Evolutionary conservation across 2,113 vertebrate genomes (phyloP).

Genomic region (Elaphurus davidianus): DNA sequence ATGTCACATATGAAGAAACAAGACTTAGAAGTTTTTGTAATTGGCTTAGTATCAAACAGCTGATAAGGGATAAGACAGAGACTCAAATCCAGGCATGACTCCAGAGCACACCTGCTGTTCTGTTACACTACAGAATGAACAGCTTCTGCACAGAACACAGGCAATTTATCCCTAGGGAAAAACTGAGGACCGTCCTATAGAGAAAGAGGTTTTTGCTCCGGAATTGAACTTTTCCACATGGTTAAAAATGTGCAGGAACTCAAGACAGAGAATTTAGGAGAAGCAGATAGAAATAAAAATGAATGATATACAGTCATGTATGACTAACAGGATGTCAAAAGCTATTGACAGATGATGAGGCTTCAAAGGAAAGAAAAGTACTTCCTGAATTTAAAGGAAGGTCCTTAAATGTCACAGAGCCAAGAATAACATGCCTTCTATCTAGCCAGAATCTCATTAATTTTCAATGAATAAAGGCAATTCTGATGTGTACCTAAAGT

Average conservation of each 20-base stretch:
- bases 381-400: constrained; percentile 44
- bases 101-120: neutral
- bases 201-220: neutral
- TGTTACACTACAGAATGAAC: neutral
- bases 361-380: constrained; percentile 6
- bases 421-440: neutral
- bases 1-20: neutral
- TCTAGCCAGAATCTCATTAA: neutral
- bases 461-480: constrained; percentile 30
- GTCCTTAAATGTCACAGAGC: constrained; percentile 42
- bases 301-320: neutral
- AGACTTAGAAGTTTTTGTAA: neutral
- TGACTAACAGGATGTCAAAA: neutral
- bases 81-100: neutral
- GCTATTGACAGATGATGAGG: neutral
- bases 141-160: neutral
- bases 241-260: neutral
- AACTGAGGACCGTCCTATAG: neutral
- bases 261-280: neutral
- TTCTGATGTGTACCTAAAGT: neutral
- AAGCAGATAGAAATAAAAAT: neutral
- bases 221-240: neutral
- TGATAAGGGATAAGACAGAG: neutral
- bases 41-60: neutral
- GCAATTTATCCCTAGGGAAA: neutral